phyloP scores from a whole-genome alignment of 2,113 vertebrate genomes.

The Microtus montanus region DNA sequence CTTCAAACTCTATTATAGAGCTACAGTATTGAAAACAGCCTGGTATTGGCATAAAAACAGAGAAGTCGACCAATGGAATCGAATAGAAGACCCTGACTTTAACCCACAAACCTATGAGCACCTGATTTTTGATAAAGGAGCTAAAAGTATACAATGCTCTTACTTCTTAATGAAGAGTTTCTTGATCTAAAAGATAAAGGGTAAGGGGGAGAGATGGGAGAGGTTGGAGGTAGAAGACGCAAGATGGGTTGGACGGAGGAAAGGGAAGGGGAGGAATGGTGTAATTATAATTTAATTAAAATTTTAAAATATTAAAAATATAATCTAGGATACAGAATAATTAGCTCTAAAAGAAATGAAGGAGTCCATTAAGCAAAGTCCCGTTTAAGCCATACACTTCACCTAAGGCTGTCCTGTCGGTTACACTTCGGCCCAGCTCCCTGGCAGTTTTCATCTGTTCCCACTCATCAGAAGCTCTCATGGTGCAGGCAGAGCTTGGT shows the following conservation, averaged over 20 bases:
- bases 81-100: too few relatives aligned
- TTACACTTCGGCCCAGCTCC: background rate
- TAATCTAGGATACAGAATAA: background rate
- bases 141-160: too few relatives aligned
- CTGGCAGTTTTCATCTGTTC: slow-evolving; percentile 2
- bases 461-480: slow-evolving; percentile 20
- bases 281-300: background rate
- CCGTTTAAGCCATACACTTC: slow-evolving; percentile 21
- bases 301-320: background rate
- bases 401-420: slow-evolving; percentile 6
- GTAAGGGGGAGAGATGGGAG: background rate
- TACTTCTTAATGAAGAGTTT: background rate
- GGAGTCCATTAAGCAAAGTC: background rate
- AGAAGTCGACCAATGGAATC: too few relatives aligned
- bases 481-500: slow-evolving; percentile 14
- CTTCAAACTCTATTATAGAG: too few relatives aligned
- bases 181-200: background rate
- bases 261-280: background rate
- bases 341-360: slow-evolving; percentile 28
- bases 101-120: too few relatives aligned
- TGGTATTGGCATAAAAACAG: too few relatives aligned
- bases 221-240: background rate
- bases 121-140: too few relatives aligned
- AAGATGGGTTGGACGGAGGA: background rate
- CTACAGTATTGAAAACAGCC: too few relatives aligned